Conservation (phyloP, 2,888 invertebrate genomes). For the Hermodice carunculata region DNA sequence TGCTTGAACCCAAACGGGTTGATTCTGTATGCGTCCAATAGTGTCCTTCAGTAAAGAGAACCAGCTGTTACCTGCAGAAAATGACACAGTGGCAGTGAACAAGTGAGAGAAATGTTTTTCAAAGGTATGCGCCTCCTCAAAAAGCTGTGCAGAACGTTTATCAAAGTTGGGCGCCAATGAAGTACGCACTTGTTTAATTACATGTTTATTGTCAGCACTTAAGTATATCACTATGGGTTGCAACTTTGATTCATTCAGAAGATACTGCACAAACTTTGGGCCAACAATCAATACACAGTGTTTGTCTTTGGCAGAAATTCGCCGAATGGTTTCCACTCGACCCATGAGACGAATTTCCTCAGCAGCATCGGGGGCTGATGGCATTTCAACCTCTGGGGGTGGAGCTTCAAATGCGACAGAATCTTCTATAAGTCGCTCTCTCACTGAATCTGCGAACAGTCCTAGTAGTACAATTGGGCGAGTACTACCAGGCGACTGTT, state of each 20-base stretch:
- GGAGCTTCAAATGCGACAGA: slow-evolving; percentile 34
- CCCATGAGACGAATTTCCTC: slow-evolving; percentile 18
- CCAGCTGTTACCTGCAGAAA: slow-evolving; percentile 40
- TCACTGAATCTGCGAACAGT: slow-evolving; percentile 40
- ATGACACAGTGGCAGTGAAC: slow-evolving; percentile 38
- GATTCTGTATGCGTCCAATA: slow-evolving; percentile 35
- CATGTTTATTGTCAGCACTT: slow-evolving; percentile 33
- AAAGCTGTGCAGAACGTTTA: slow-evolving; percentile 30
- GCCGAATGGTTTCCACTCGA: slow-evolving; percentile 23
- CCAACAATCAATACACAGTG: slow-evolving; percentile 39
- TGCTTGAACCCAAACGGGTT: slow-evolving; percentile 36
- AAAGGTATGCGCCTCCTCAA: slow-evolving; percentile 39
- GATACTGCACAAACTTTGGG: slow-evolving; percentile 32
- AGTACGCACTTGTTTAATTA: slow-evolving; percentile 36
- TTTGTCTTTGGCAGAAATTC: slow-evolving; percentile 29
- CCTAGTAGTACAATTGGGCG: slow-evolving; percentile 42
- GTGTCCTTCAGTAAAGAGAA: slow-evolving; percentile 38
- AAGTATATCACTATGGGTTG: slow-evolving; percentile 44
- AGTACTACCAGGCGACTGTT: slow-evolving; percentile 18
- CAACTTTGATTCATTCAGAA: slow-evolving; percentile 33
- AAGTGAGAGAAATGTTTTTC: slow-evolving; percentile 29
- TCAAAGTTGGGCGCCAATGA: slow-evolving; percentile 38
- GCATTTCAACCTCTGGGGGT: slow-evolving; percentile 26
- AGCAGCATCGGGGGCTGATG: slow-evolving; percentile 6
- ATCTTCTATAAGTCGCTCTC: slow-evolving; percentile 33